Evolutionary conservation across 2,888 invertebrate genomes (phyloP), one percentile per base, ranked within the genome.

Genomic region (Athetis lepigone): DNA sequence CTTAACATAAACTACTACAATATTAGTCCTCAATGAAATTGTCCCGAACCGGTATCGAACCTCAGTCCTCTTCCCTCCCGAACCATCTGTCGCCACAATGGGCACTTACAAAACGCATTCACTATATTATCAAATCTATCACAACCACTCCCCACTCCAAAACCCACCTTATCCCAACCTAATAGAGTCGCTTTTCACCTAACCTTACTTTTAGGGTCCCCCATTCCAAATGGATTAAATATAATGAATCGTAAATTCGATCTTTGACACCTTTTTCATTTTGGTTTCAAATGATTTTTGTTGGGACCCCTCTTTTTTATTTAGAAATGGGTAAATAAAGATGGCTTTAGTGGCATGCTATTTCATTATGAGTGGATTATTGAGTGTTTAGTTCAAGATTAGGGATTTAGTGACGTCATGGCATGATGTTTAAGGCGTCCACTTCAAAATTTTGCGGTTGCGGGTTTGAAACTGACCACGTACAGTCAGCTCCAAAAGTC

Each of bases 231-330:
- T 84, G 94, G 94, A 94, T 95, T 95, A 94, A 90, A 91, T 91
- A 94, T 94, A 94, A 94, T 94, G 94, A 94, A 93, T 94, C 93
- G 94, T 94, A 94, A 95, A 95, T 95, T 94, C 93, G 94, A 95
- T 94, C 94, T 95, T 94, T 94, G 94, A 94, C 95, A 95, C 95
- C 94, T 95, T 93, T 95, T 93, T 92, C 93, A 93, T 94, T 94
- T 92, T 69, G 89, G 90, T 88, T 89, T 89, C 88, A 88, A 90
- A 88, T 90, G 90, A 90, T 92, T 93, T 92, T 90, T 91, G 87
- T 90, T 87, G 11, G 54, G 11, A 63, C 58, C 60, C 71, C 81
- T 71, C 69, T 75, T 80, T 73, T 73, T 75, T 80, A 75, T 78
- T 79, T 56, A 40, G 39, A 63, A 81, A 82, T 81, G 86, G 86